Evolutionary conservation across 2,113 vertebrate genomes (phyloP), one percentile per base, ranked within the genome.

Genomic region (Reinhardtius hippoglossoides): DNA sequence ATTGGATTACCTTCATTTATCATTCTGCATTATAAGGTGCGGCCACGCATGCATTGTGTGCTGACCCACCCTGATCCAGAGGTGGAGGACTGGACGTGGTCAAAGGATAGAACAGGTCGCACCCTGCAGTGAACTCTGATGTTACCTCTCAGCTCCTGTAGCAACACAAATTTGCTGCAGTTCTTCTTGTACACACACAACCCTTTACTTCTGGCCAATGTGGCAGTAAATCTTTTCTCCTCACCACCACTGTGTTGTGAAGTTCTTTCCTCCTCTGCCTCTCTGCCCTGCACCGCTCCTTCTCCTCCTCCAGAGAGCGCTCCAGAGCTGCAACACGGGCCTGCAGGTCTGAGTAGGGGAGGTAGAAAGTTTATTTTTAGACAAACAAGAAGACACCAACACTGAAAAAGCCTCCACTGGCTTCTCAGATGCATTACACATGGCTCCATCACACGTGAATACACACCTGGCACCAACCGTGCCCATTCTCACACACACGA

Each of bases 91-190:
- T 64, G 87, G 23, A 76, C 54, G 13, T 83, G 68, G 77, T 95
- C 92, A 35, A 94, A 91, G 1, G 80, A 85, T 0, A 95, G 82
- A 73, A 94, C 52, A 0, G 93, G 93, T 50, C 93, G 90, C 57
- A 94, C 82, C 37, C 94, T 88, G 76, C 94, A 94, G 83, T 95
- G 93, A 68, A 95, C 94, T 55, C 92, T 81, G 68, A 95, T 93
- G 86, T 95, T 94, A 13, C 94, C 94, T 77, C 94, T 88, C 48
- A 94, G 48, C 88, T 94, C 94, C 94, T 95, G 68, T 1, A 62
- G 50, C 59, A 31, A 42, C 5, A 63, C n/a, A 42, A 9, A 4
- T 10, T 14, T 24, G 54, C 21, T 23, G 21, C 12, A 12, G 21
- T 56, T 56, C 21, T 21, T 13, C 9, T 56, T 2, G 7, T 52